These are phyloP conservation scores for Montipora efflorescens DNA, from an alignment of 64 coral and sea anemone species.

Conservation along the genomic window DNA sequence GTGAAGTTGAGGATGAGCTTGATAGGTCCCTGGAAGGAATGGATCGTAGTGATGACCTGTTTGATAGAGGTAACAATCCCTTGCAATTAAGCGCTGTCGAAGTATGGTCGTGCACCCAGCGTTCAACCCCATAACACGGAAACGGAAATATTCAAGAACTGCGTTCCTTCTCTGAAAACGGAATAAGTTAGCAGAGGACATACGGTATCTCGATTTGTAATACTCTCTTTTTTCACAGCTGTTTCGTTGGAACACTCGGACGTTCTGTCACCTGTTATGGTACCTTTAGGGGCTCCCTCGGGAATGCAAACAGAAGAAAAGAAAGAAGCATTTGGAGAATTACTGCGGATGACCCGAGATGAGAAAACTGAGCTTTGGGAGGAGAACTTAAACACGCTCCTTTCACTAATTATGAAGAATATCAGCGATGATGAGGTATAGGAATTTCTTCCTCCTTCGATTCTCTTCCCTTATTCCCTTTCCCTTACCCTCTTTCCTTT, in stretches of 20 bases:
- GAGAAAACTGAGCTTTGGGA: slow-evolving; percentile 28
- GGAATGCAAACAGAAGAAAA: slow-evolving; percentile 65
- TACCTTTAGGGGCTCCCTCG: slow-evolving; percentile 54
- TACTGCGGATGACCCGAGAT: slow-evolving; percentile 58
- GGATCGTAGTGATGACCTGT: slow-evolving; percentile 46
- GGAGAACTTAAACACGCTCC: slow-evolving; percentile 12
- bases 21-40: slow-evolving; percentile 74
- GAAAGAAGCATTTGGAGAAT: slow-evolving; percentile 49
- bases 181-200: too few species aligned
- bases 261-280: slow-evolving; percentile 21
- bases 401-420: slow-evolving; percentile 41
- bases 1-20: slow-evolving; percentile 66
- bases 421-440: slow-evolving; percentile 31
- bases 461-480: too few species aligned
- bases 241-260: slow-evolving; percentile 17
- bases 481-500: too few species aligned
- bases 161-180: background rate
- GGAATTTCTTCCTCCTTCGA: background rate
- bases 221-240: background rate
- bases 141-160: too few species aligned
- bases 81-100: background rate
- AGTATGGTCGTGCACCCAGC: too few species aligned
- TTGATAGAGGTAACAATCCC: slow-evolving; percentile 46
- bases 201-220: too few species aligned
- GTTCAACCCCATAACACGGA: too few species aligned